Evolutionary conservation across 1,140 invertebrate species (phyloP), one percentile per base, ranked within the genome.

Genomic region (Phymastichus coffea): DNA sequence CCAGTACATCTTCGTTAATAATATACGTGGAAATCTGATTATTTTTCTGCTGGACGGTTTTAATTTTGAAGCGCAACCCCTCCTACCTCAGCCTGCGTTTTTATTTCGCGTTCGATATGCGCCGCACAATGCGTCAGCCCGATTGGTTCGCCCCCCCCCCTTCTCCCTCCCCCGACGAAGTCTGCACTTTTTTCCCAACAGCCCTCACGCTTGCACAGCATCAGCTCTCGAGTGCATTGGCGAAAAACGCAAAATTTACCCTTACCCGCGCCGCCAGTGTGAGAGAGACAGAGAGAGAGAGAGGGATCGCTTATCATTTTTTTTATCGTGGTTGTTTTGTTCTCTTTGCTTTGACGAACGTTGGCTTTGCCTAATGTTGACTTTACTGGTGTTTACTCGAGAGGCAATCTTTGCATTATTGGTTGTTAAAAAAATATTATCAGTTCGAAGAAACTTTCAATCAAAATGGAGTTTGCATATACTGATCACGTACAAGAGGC

Each of bases 1-100:
- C 62, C 56, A 63, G 57, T 65, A 66, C 67, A 69, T 66, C 67
- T 70, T 68, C 74, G 68, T 75, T 76, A 76, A 76, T 78, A 76
- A 77, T 77, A 74, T 74, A 77, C 71, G 72, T 66, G 70, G 66
- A 76, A 76, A 77, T 77, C 75, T 76, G 72, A 78, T 78, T 77
- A 77, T 78, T 78, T 78, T 77, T 76, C 71, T 73, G 68, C 69
- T 70, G 66, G 67, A 63, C 71, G 66, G 69, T 77, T 78, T 78
- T 78, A 76, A 78, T 77, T 76, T 75, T 68, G 64, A 76, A 70
- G 71, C 65, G 57, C 56, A 44, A 49, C 51, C 28, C 51, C 14
- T 28, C 57, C 46, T 54, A 20, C 52, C 4, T 25, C 20, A 6
- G 60, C 47, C 63, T 63, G 65, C 40, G 61, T 51, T 68, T 70